Conservation (phyloP, 1,140 invertebrate genomes). For the Lepidotrigona ventralis region DNA sequence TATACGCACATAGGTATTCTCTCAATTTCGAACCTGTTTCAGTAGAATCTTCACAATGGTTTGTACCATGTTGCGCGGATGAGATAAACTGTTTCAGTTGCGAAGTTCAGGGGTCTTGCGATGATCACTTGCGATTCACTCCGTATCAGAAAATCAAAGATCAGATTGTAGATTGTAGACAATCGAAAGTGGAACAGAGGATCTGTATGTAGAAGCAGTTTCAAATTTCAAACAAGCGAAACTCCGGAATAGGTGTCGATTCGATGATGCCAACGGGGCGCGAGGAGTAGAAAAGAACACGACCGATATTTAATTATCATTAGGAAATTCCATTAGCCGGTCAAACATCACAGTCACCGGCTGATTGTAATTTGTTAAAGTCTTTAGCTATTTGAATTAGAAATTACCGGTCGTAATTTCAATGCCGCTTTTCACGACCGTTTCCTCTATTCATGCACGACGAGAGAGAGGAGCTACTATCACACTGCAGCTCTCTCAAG, state of each 20-base stretch:
- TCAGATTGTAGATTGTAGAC: background rate
- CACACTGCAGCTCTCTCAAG: constrained; percentile 66
- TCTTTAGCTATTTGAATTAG: constrained; percentile 75
- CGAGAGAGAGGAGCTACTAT: constrained; percentile 71
- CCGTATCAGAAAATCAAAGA: background rate
- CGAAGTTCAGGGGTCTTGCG: background rate
- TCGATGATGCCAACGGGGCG: background rate
- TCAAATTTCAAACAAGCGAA: background rate
- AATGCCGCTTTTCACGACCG: constrained; percentile 71
- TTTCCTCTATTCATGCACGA: constrained; percentile 70
- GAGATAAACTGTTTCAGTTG: background rate
- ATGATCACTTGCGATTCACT: background rate
- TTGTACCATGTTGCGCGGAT: background rate
- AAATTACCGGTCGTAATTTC: constrained; percentile 74
- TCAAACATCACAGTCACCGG: constrained; percentile 57
- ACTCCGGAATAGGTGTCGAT: background rate
- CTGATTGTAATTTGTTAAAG: constrained; percentile 74
- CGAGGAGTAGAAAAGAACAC: constrained; percentile 46
- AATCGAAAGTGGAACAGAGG: background rate
- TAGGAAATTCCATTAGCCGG: constrained; percentile 58
- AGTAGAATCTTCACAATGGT: background rate
- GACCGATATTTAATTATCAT: constrained; percentile 65
- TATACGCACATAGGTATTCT: background rate
- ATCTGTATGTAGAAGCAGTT: background rate
- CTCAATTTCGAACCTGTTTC: background rate